Evolutionary conservation across 2,797 vertebrate genomes (phyloP), one percentile per base, ranked within the genome.

Genomic region (Sternotherus odoratus): DNA sequence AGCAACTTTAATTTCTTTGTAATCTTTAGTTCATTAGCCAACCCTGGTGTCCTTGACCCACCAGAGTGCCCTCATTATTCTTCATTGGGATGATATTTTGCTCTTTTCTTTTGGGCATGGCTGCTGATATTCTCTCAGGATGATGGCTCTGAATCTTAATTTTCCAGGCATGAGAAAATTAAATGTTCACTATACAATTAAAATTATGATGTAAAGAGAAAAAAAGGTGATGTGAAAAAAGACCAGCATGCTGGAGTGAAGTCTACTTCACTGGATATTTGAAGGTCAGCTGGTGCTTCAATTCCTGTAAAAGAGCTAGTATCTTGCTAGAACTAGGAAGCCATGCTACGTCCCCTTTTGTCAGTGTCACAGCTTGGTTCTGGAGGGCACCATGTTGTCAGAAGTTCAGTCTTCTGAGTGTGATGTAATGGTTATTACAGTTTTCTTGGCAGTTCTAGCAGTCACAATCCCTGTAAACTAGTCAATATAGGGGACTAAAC

Each of bases 1-100:
- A 57, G 83, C 80, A 90, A 56, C 93, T 93, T 82, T 79, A 46
- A 79, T 87, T 85, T 82, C 46, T 53, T 19, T 49, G 46, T 60
- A 82, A 84, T 89, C 66, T 79, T 53, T 51, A 74, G 79, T 72
- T 93, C 63, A 72, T 82, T 51, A 21, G 84, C 83, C 46, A 83
- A 89, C 78, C 85, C 39, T 66, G 87, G 83, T 77, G 78, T 46
- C 92, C 86, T 94, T 96, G 95, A 95, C 88, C 95, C 90, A 85
- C 56, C 88, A 77, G 66, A 63, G 53, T 86, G 63, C 53, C 86
- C 60, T 96, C 95, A 83, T 90, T 78, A 89, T 66, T 91, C 72
- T 95, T 96, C 90, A 82, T 11, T 48, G 74, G 90, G 30, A 74
- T 51, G 75, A 78, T 94, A 85, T 79, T 75, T 74, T 43, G 54